Percentiles rank a stretch among this genome's conserved stretches.
Conservation (phyloP, 2,888 invertebrate species). For the Zele albiditarsus region DNA sequence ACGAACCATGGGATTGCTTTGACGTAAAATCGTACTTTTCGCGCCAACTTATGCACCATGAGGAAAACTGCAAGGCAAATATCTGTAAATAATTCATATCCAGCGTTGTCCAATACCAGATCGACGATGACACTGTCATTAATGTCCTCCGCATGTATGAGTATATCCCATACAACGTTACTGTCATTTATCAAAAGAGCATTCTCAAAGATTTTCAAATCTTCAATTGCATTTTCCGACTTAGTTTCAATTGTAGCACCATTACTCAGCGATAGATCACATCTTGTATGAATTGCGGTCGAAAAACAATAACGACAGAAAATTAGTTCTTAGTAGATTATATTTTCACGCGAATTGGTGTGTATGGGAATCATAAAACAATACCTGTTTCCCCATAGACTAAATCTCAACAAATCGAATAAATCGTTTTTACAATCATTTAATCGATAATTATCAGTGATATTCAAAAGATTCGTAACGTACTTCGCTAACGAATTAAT, state of each 20-base stretch:
- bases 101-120: slow-evolving; percentile 93
- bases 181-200: slow-evolving; percentile 80
- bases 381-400: slow-evolving; percentile 92
- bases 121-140: slow-evolving; percentile 73
- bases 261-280: slow-evolving; percentile 90
- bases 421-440: slow-evolving; percentile 75
- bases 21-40: slow-evolving; percentile 85
- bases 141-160: slow-evolving; percentile 60
- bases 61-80: slow-evolving; percentile 90
- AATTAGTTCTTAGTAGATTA: neutral
- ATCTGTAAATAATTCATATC: slow-evolving; percentile 94
- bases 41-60: slow-evolving; percentile 76
- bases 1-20: slow-evolving; percentile 97
- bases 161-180: slow-evolving; percentile 75
- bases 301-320: neutral
- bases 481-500: slow-evolving; percentile 75
- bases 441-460: slow-evolving; percentile 61
- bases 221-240: slow-evolving; percentile 74
- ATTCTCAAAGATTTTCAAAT: slow-evolving; percentile 75
- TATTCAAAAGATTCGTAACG: slow-evolving; percentile 60
- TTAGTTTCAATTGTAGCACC: slow-evolving; percentile 79
- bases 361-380: too few species aligned
- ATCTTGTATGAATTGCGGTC: slow-evolving; percentile 71
- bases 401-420: slow-evolving; percentile 77
- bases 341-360: neutral